These are phyloP conservation scores for Toxonevra muliebris DNA, from an alignment of 2,888 invertebrate genomes.

Conservation along the genomic window DNA sequence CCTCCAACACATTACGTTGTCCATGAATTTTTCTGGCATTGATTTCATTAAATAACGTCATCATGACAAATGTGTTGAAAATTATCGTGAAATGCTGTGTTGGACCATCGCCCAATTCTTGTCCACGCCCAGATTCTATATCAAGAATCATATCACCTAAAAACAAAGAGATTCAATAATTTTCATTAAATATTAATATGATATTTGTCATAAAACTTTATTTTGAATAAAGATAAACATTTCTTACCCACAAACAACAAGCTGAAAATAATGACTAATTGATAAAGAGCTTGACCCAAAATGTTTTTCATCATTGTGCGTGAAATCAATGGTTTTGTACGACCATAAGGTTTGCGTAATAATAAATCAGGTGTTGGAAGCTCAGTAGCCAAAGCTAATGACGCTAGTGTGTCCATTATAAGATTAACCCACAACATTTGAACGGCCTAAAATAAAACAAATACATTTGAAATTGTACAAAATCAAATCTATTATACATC, in stretches of 20 bases:
- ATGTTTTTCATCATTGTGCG: slow-evolving; percentile 99
- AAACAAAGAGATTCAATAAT: not conserved
- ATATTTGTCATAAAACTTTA: not conserved
- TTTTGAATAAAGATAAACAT: not conserved
- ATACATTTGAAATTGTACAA: not conserved
- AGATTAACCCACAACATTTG: slow-evolving; percentile 99
- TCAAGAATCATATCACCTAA: slow-evolving; percentile 88
- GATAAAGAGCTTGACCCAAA: slow-evolving; percentile 96
- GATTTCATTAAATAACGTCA: slow-evolving; percentile 99
- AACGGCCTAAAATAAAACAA: slow-evolving; percentile 75
- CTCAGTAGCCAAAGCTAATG: slow-evolving; percentile 96
- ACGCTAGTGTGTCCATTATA: slow-evolving; percentile 99
- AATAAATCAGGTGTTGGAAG: slow-evolving; percentile 93
- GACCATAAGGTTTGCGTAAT: slow-evolving; percentile 94
- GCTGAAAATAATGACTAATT: slow-evolving; percentile 91
- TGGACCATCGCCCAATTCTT: slow-evolving; percentile 80
- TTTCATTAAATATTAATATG: not conserved
- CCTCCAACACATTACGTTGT: slow-evolving; percentile 97
- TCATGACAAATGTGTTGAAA: slow-evolving; percentile 99
- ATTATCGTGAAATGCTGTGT: slow-evolving; percentile 99
- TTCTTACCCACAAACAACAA: slow-evolving; percentile 90
- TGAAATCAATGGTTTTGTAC: slow-evolving; percentile 97
- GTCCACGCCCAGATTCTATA: slow-evolving; percentile 89
- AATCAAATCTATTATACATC: not conserved
- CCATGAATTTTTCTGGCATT: slow-evolving; percentile 99